Percentiles rank a stretch among this genome's conserved stretches.
Conservation (phyloP, 2,888 invertebrate genomes). For the Pachymerium ferrugineum region DNA sequence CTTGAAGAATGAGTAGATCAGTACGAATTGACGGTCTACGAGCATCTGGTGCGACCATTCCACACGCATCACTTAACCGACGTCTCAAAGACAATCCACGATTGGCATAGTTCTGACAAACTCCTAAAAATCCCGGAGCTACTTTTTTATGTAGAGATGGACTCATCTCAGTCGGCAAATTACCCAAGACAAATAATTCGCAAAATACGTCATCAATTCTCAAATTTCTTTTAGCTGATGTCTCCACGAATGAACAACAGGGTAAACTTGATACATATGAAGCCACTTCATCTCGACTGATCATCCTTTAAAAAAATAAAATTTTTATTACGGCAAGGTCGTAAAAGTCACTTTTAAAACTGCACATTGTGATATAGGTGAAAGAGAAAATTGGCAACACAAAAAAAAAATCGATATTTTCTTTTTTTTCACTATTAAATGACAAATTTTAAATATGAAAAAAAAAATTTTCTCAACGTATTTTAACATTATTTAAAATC, state of each 20-base stretch:
- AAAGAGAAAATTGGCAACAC: too few species aligned
- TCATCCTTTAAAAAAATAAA: conserved; percentile 59
- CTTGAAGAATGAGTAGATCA: conserved; percentile 80
- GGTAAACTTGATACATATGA: conserved; percentile 73
- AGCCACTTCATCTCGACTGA: conserved; percentile 68
- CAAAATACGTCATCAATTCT: conserved; percentile 79
- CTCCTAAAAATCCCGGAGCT: conserved; percentile 48
- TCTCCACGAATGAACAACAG: conserved; percentile 73
- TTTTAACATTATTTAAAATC: too few species aligned
- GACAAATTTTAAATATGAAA: too few species aligned
- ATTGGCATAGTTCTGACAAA: conserved; percentile 37
- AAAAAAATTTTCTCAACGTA: too few species aligned
- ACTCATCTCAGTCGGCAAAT: conserved; percentile 81
- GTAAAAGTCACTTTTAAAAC: too few species aligned
- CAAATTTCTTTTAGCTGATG: conserved; percentile 73
- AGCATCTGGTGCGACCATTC: conserved; percentile 81
- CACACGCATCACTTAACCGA: conserved; percentile 77
- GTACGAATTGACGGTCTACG: conserved; percentile 80
- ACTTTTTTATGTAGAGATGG: conserved; percentile 79
- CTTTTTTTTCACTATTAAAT: too few species aligned
- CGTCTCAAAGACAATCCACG: conserved; percentile 68
- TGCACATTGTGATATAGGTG: too few species aligned
- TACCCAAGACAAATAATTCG: conserved; percentile 73
- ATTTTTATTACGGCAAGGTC: too few species aligned
- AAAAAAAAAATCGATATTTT: too few species aligned